Evolutionary conservation across 1,140 invertebrate genomes (phyloP).

Genomic region (Drosophila ironensis): DNA sequence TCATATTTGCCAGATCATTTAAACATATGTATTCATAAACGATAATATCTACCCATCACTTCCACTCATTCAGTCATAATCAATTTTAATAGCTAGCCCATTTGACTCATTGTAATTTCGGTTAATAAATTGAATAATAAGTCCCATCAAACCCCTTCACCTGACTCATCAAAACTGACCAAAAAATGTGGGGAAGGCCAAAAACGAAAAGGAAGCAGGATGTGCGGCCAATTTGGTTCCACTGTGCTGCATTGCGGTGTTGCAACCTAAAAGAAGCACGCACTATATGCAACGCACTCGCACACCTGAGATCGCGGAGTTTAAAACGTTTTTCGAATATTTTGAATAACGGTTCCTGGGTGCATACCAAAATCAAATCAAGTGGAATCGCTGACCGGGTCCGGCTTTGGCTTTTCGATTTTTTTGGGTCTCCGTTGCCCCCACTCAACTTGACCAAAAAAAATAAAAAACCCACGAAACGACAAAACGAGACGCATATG

Average conservation of each 20-base stretch:
- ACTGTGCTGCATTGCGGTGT: conserved; percentile 14
- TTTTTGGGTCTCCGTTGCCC: conserved; percentile 19
- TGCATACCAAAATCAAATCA: conserved; percentile 80
- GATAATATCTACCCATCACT: too few relatives aligned
- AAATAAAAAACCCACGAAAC: conserved; percentile 55
- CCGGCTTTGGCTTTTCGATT: conserved; percentile 15
- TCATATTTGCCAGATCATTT: too few relatives aligned
- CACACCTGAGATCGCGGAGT: background rate
- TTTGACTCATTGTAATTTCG: too few relatives aligned
- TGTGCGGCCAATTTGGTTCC: conserved; percentile 26
- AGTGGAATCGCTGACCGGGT: conserved; percentile 62
- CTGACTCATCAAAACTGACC: too few relatives aligned
- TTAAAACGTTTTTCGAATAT: conserved; percentile 80
- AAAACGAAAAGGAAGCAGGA: conserved; percentile 20
- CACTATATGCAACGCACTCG: conserved; percentile 19
- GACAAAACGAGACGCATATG: conserved; percentile 65
- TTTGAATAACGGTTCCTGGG: conserved; percentile 79
- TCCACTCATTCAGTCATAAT: too few relatives aligned
- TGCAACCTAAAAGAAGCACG: conserved; percentile 43
- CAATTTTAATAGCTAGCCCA: too few relatives aligned
- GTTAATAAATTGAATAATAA: too few relatives aligned
- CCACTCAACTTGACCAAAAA: conserved; percentile 45
- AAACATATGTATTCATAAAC: too few relatives aligned
- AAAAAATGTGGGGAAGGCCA: too few relatives aligned
- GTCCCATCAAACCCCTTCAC: too few relatives aligned